phyloP scores from a whole-genome alignment of 2,797 vertebrate genomes.

The Clarias laeviceps region DNA sequence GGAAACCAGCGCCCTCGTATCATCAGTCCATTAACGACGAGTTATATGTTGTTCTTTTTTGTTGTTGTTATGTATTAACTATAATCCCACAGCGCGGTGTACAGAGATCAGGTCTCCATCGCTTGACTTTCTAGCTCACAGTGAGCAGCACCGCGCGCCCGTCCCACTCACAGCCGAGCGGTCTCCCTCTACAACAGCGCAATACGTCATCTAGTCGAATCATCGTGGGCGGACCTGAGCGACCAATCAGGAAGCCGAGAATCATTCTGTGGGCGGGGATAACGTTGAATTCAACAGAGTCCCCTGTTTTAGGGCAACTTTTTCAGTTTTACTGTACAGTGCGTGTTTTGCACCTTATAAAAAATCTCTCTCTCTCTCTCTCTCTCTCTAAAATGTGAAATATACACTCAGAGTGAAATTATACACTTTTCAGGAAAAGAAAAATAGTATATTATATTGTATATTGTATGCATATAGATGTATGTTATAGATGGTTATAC shows the following conservation, averaged over 20 bases:
- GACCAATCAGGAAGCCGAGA: constrained; percentile 10
- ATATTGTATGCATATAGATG: no score
- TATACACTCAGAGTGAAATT: no score
- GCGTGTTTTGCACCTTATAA: no score
- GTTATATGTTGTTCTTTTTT: neutral
- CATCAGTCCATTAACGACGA: neutral
- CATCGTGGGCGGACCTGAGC: constrained; percentile 72
- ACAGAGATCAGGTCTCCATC: constrained; percentile 37
- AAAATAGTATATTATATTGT: no score
- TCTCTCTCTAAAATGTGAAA: no score
- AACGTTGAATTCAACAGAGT: neutral
- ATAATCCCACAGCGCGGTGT: neutral
- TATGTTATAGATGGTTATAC: no score
- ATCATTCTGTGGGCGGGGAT: neutral
- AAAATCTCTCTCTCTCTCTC: no score
- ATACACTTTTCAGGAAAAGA: no score
- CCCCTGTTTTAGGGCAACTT: neutral
- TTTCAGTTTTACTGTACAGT: neutral
- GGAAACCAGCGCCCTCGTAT: neutral
- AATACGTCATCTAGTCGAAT: constrained; percentile 62
- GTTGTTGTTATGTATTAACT: neutral
- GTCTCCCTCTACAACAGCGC: constrained; percentile 58
- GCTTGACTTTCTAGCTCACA: constrained; percentile 4
- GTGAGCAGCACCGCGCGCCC: constrained; percentile 6
- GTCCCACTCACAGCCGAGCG: constrained; percentile 31